Percentiles rank a stretch among this genome's conserved stretches.
These are phyloP conservation scores for Miltochrista miniata DNA, from an alignment of 2,888 invertebrate species.

Conservation along the genomic window DNA sequence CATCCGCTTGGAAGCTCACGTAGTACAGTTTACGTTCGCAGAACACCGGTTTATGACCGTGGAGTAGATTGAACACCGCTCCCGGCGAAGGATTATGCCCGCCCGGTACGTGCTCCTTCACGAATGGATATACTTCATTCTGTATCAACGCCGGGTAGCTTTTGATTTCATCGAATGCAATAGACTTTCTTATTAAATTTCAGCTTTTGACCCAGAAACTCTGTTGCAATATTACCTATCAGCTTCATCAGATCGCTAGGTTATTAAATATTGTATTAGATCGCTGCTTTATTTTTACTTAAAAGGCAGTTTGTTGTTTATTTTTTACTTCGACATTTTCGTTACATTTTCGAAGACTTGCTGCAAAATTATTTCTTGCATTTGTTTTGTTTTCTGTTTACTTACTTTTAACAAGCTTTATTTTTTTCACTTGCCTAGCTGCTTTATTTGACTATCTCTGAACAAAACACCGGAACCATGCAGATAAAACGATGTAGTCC, in stretches of 20 bases:
- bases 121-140: constrained; percentile 43
- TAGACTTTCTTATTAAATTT: constrained; percentile 37
- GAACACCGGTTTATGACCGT: constrained; percentile 61
- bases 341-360: not conserved
- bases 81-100: constrained; percentile 55
- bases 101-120: constrained; percentile 48
- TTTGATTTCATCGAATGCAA: constrained; percentile 42
- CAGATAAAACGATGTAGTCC: too few species aligned
- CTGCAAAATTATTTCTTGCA: not conserved
- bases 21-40: constrained; percentile 57
- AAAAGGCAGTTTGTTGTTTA: not conserved
- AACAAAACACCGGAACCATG: too few species aligned
- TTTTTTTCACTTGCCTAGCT: not conserved
- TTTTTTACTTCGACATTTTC: not conserved
- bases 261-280: constrained; percentile 9
- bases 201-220: constrained; percentile 33
- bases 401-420: not conserved
- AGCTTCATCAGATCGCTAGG: constrained; percentile 22
- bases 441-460: too few species aligned
- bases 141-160: constrained; percentile 37
- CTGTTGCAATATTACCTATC: constrained; percentile 26
- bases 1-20: constrained; percentile 46
- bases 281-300: not conserved
- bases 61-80: constrained; percentile 63
- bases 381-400: not conserved